Base-by-base conservation (phyloP, 2,888 invertebrate species). In the Ennomos quercinarius region DNA sequence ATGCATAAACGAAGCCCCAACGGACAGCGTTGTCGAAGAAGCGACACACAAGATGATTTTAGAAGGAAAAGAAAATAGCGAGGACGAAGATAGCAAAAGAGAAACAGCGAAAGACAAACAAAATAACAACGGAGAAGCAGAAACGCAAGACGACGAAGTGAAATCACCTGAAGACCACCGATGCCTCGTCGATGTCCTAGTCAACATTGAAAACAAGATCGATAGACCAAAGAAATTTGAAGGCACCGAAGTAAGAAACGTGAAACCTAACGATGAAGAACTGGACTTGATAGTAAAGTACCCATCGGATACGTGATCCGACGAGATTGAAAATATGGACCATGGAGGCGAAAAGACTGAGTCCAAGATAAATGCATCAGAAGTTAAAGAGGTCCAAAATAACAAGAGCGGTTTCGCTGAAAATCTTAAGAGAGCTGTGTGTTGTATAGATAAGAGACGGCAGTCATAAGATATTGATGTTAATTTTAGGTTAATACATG, bases 1-100 rank as follows among this genome's bases (percentile, higher is more conserved):
- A 8, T 94, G 94, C 66, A 93, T 93, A 54, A 95, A 95, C 64
- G 93, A 94, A 68, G 95, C 95, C 37, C 91, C 93, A 8, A 89
- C 92, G 10, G 93, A 93, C 53, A 93, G 93, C 42, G 91, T 94
- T 1, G 89, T 86, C 54, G 92, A 92, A 76, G 93, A 91, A 79
- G 83, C 90, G 8, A 89, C 90, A 0, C 90, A 89, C 50, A 89
- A 87, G 77, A 87, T 91, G 78, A 91, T 91, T 56, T 73, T 91
- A 64, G 91, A 91, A 83, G 91, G 86, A 5, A 90, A 88, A 77
- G 91, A 90, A 65, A 86, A 87, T 49, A 91, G 89, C 43, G 89
- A 89, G 44, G 91, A 91, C 12, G 89, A 90, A 64, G 88, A 89
- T 42, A 86, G 82, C 61, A 86, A 88, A 55, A 45, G 36, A 70